Evolutionary conservation across 2,888 invertebrate genomes (phyloP), one percentile per base, ranked within the genome.

Genomic region (Idaea biselata): DNA sequence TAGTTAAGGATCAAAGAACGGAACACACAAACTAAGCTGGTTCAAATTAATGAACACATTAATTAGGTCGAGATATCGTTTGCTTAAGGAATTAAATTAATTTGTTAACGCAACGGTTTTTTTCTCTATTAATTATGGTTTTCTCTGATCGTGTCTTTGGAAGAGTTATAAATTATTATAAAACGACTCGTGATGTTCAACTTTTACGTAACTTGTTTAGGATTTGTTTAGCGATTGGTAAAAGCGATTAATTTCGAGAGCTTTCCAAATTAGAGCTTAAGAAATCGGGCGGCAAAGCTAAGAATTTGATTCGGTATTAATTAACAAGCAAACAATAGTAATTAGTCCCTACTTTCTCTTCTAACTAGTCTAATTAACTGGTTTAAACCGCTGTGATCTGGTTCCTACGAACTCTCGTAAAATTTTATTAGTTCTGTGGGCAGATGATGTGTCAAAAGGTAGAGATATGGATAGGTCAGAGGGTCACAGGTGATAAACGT

Each of bases 361-460:
- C 68, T 67, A 69, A 71, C 71, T 14, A 44, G 44, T 44, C 72
- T 68, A 62, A 58, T 66, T 67, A 75, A 60, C 65, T 66, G 65
- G 73, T 72, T 73, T 66, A 73, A 62, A 64, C 63, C 61, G 60
- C 62, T 63, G 67, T 74, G 76, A 78, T 80, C 79, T 73, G 74
- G 78, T 80, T 79, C 74, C 77, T 76, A 77, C 78, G 85, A 84
- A 86, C 77, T 68, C 68, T 75, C 80, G 75, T 88, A 86, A 88
- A 86, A 66, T 80, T 87, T 87, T 86, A 87, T 86, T 68, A 68
- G 69, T 61, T 63, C 66, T 63, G 67, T 68, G 67, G 68, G 68
- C 65, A 67, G 67, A 63, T 31, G 54, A 54, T 67, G 72, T 77
- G 78, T 79, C 78, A 79, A 81, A 72, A 73, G 59, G 67, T 70